Evolutionary conservation across 2,113 vertebrate genomes (phyloP).

Genomic region (Capra hircus): DNA sequence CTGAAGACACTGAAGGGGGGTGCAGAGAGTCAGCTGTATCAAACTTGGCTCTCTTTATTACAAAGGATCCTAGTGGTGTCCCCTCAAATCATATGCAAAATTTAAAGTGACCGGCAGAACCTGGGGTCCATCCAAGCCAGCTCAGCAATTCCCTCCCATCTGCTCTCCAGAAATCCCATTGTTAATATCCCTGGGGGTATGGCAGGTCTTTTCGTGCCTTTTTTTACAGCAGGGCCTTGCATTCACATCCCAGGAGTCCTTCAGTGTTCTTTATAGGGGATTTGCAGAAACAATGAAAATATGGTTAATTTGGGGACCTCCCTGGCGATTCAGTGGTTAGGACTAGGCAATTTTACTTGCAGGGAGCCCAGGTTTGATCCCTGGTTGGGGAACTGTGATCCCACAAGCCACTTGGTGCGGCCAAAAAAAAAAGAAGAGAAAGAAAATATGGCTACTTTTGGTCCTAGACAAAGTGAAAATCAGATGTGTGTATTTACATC

Average conservation of each 20-base stretch:
- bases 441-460: background rate
- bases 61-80: background rate
- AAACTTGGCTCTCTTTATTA: background rate
- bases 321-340: background rate
- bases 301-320: background rate
- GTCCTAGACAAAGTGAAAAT: background rate
- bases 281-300: background rate
- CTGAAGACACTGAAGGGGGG: background rate
- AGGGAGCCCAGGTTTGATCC: background rate
- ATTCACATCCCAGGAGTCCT: background rate
- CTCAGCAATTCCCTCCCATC: background rate
- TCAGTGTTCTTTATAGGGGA: background rate
- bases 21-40: background rate
- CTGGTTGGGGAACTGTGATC: background rate
- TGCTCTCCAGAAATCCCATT: background rate
- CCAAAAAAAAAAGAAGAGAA: background rate
- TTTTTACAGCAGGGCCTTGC: background rate
- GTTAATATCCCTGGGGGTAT: too few relatives aligned
- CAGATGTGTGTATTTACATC: background rate
- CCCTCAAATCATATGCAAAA: background rate
- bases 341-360: background rate
- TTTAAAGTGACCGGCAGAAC: background rate
- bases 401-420: accelerated
- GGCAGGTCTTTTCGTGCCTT: background rate
- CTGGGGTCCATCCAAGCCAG: background rate